Conservation (phyloP, 2,113 vertebrate genomes). For the Sarotherodon lohbergeri region DNA sequence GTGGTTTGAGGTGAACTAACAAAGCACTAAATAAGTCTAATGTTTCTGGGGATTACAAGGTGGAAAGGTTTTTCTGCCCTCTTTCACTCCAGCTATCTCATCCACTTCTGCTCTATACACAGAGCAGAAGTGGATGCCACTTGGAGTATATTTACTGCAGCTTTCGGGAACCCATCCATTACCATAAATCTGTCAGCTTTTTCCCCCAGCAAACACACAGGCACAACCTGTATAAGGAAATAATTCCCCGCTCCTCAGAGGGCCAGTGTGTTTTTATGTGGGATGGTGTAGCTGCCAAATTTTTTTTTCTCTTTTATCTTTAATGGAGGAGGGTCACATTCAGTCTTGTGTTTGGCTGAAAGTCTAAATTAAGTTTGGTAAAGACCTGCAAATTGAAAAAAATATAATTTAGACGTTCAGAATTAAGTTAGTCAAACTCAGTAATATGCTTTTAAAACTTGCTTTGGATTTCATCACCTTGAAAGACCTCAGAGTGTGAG, state of each 20-base stretch:
- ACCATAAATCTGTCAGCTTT: constrained; percentile 2
- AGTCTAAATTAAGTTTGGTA: background rate
- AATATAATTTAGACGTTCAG: background rate
- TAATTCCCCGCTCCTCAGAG: background rate
- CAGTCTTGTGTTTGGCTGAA: background rate
- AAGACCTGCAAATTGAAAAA: background rate
- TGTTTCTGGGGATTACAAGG: background rate
- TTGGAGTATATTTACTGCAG: background rate
- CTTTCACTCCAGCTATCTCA: background rate
- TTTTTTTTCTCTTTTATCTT: background rate
- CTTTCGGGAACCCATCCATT: background rate
- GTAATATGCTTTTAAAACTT: background rate
- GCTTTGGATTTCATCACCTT: background rate
- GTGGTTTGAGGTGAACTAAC: background rate
- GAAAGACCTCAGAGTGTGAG: background rate
- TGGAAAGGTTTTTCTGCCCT: background rate
- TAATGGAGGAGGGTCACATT: background rate
- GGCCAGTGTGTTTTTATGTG: background rate
- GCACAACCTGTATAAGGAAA: background rate
- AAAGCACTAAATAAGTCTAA: background rate
- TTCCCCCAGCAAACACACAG: background rate
- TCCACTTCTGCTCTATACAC: background rate
- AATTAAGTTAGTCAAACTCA: background rate
- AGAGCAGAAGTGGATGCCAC: background rate
- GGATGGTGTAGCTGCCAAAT: background rate